A percentile compares a stretch with the other conserved stretches of the same genome.
These are phyloP conservation scores for Galemys pyrenaicus DNA, from an alignment of 2,113 vertebrate species.

Conservation along the genomic window DNA sequence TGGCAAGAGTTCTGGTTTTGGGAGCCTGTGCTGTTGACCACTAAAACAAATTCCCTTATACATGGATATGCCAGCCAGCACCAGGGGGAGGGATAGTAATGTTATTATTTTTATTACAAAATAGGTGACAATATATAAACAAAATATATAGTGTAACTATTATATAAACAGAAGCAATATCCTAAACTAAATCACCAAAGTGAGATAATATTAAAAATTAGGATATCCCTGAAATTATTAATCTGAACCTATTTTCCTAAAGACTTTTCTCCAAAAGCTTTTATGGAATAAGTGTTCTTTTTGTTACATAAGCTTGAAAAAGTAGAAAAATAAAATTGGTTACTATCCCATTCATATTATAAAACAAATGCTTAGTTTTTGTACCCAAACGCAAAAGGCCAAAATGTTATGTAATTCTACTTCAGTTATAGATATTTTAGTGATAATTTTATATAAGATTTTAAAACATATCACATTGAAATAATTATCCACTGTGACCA, in stretches of 20 bases:
- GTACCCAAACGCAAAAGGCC: not conserved
- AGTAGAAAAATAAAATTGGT: not conserved
- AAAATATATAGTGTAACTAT: not conserved
- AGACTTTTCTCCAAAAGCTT: not conserved
- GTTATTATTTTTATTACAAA: not conserved
- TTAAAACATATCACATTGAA: not conserved
- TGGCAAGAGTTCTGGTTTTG: not conserved
- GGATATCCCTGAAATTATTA: not conserved
- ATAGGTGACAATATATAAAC: no score
- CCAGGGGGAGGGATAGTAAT: not conserved
- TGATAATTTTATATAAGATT: not conserved
- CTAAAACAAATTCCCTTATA: not conserved
- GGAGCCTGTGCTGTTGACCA: not conserved
- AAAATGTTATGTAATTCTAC: not conserved
- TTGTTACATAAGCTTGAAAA: conserved; percentile 17
- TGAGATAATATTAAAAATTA: not conserved
- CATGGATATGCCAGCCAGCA: not conserved
- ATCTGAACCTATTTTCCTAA: not conserved
- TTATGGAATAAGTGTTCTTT: not conserved
- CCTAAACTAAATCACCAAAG: not conserved
- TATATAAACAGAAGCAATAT: not conserved
- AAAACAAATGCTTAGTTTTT: conserved; percentile 27
- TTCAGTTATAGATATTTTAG: not conserved
- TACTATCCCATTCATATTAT: not conserved
- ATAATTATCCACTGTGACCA: not conserved